A percentile compares a stretch with the other conserved stretches of the same genome.
phyloP scores from a whole-genome alignment of 2,888 invertebrate genomes.

The Melinopterus prodromus region DNA sequence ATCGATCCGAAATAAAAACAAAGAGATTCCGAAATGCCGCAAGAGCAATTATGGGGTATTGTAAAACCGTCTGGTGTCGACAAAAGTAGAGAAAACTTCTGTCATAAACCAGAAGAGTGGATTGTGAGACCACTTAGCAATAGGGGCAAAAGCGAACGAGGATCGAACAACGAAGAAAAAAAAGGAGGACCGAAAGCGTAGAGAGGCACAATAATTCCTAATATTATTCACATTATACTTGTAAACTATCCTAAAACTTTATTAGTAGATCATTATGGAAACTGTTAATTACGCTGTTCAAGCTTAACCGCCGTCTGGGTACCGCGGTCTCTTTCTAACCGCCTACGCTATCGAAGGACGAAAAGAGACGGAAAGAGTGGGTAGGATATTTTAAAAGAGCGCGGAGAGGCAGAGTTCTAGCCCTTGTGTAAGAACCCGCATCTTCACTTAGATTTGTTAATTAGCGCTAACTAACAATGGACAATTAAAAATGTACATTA shows the following conservation, averaged over 20 bases:
- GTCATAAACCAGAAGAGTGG: background rate
- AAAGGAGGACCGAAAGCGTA: background rate
- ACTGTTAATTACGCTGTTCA: constrained; percentile 52
- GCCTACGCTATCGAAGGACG: background rate
- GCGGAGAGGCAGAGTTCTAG: background rate
- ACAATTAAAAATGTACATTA: constrained; percentile 42
- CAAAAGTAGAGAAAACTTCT: background rate
- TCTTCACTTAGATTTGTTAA: constrained; percentile 47
- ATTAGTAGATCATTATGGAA: constrained; percentile 60
- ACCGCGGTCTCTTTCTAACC: constrained; percentile 20
- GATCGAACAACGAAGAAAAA: background rate
- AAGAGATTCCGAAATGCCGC: background rate
- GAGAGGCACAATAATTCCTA: constrained; percentile 33
- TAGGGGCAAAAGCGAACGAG: background rate
- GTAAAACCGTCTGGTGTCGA: too few species aligned
- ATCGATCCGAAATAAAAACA: constrained; percentile 6
- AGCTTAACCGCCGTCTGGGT: constrained; percentile 21
- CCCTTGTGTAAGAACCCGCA: constrained; percentile 41
- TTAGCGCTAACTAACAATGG: constrained; percentile 46
- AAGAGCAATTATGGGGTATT: too few species aligned
- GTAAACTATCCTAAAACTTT: constrained; percentile 58
- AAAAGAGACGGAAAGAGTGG: constrained; percentile 20
- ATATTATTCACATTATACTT: constrained; percentile 42
- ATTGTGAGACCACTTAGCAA: background rate
- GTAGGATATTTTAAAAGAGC: background rate